These are phyloP conservation scores for Nebria ingens DNA, from an alignment of 1,140 invertebrate genomes.

Conservation along the genomic window DNA sequence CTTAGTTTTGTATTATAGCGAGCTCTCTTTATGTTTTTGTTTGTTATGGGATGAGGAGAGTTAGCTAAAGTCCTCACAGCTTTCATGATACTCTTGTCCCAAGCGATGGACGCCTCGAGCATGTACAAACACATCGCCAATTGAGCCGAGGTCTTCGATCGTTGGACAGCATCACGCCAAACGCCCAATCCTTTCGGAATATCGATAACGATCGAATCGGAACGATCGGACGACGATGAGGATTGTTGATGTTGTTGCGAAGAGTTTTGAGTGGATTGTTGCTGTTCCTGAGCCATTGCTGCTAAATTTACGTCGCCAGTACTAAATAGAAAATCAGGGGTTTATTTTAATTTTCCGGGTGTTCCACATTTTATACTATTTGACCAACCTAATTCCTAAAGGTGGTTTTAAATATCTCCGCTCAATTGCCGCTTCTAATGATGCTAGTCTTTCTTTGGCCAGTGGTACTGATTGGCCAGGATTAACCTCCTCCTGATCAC, in stretches of 20 bases:
- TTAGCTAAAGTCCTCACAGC: conserved; percentile 59
- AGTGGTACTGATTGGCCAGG: conserved; percentile 53
- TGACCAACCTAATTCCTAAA: conserved; percentile 58
- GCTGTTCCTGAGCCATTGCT: conserved; percentile 39
- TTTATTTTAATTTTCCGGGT: too few species aligned
- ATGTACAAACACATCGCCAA: conserved; percentile 83
- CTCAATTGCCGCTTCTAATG: conserved; percentile 83
- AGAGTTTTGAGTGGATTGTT: not conserved
- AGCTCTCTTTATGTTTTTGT: conserved; percentile 33
- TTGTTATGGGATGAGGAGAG: conserved; percentile 16
- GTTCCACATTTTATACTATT: conserved; percentile 12
- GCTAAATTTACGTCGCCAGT: conserved; percentile 45
- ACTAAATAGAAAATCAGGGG: too few species aligned
- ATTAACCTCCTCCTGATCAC: conserved; percentile 41
- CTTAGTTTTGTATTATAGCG: conserved; percentile 36
- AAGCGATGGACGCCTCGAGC: conserved; percentile 84
- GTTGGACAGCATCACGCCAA: conserved; percentile 80
- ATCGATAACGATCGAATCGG: conserved; percentile 29
- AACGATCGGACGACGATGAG: conserved; percentile 27
- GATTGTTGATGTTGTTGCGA: conserved; percentile 11
- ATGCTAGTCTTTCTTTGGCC: conserved; percentile 65
- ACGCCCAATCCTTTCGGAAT: conserved; percentile 61
- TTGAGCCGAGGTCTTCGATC: conserved; percentile 77
- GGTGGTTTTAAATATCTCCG: conserved; percentile 89
- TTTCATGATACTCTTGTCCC: conserved; percentile 99